These are phyloP conservation scores for Endotricha flammealis DNA, from an alignment of 2,888 invertebrate species.

Conservation along the genomic window DNA sequence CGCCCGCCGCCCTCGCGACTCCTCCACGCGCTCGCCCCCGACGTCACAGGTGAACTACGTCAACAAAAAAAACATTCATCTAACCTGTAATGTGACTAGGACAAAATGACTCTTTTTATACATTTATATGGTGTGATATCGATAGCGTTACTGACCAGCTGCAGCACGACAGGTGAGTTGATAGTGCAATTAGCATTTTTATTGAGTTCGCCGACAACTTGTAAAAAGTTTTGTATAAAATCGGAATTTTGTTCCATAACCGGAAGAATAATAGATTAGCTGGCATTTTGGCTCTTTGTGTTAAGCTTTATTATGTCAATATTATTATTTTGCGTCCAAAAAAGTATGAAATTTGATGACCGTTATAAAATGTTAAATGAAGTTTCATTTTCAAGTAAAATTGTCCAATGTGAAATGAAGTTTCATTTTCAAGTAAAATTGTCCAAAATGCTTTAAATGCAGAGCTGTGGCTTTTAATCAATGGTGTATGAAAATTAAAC, in stretches of 20 bases:
- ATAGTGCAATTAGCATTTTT: conserved; percentile 64
- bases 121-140: conserved; percentile 71
- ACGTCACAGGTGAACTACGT: conserved; percentile 54
- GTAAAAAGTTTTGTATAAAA: conserved; percentile 45
- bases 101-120: conserved; percentile 74
- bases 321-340: too few species aligned
- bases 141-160: conserved; percentile 63
- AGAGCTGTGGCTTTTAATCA: conserved; percentile 7
- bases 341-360: too few species aligned
- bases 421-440: too few species aligned
- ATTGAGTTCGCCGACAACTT: conserved; percentile 49
- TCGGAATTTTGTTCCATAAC: conserved; percentile 26
- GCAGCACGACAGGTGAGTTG: conserved; percentile 67
- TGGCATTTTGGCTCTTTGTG: conserved; percentile 1
- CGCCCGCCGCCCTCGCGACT: conserved; percentile 39
- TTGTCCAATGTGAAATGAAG: too few species aligned
- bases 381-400: too few species aligned
- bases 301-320: background rate
- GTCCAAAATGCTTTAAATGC: too few species aligned
- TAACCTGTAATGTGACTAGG: conserved; percentile 42
- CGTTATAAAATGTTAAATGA: too few species aligned
- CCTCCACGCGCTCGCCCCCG: conserved; percentile 42
- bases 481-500: background rate
- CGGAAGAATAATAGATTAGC: conserved; percentile 19
- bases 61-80: conserved; percentile 23